Conservation (phyloP, 2,113 vertebrate genomes). For the Cebus imitator region DNA sequence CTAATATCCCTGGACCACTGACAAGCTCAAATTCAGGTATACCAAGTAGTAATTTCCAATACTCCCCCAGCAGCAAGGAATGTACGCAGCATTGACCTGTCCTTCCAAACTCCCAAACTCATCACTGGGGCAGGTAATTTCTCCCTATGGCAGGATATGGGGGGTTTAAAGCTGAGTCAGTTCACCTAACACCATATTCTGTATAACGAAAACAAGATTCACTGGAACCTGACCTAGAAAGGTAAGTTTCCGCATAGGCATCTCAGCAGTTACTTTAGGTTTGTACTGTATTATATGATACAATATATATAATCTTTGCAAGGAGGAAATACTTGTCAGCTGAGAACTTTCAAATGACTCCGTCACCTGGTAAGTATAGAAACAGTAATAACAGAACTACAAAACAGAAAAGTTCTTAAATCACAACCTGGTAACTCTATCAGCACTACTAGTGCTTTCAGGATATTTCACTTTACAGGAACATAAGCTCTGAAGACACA, state of each 20-base stretch:
- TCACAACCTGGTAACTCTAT: background rate
- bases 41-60: constrained; percentile 74
- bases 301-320: background rate
- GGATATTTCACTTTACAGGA: background rate
- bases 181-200: constrained; percentile 64
- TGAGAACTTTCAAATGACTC: background rate
- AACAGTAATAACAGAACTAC: background rate
- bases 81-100: constrained; percentile 55
- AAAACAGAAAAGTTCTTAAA: background rate
- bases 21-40: constrained; percentile 74
- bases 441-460: background rate
- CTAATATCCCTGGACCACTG: constrained; percentile 64
- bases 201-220: constrained; percentile 58
- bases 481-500: background rate
- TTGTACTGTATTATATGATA: background rate
- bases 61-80: constrained; percentile 65
- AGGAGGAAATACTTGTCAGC: background rate
- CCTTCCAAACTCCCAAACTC: constrained; percentile 51
- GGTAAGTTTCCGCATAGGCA: constrained; percentile 40
- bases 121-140: constrained; percentile 71
- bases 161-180: constrained; percentile 73
- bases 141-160: constrained; percentile 67
- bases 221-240: constrained; percentile 72
- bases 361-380: background rate
- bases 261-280: background rate